Base-by-base conservation (phyloP, 2,797 vertebrate genomes). In the Paedocypris micromegethes region DNA sequence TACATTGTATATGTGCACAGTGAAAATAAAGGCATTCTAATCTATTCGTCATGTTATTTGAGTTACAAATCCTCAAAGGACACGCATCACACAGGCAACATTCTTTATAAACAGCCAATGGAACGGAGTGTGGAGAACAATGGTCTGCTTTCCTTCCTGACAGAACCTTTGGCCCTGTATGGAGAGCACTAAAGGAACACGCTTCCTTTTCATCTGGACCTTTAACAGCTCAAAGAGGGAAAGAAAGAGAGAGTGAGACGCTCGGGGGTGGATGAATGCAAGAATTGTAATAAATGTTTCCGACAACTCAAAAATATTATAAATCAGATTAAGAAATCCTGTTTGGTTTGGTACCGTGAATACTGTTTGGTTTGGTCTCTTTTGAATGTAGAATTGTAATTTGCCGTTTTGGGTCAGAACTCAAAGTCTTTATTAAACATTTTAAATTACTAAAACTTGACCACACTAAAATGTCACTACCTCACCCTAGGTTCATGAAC, bases 41-140 rank as follows among this genome's bases (percentile, higher is more conserved):
- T 23, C 23, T 23, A 23, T 23, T 23, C 23, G 23, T 23, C 23
- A 64, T 44, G 47, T 49, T 66, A 38, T 52, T 66, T 46, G 49
- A 38, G 38, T 45, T 66, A 9, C 23, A 68, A 65, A 69, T 63
- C 5, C 23, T 66, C 9, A 57, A 56, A 53, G 58, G 38, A 58
- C 58, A 49, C 53, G 77, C 75, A 72, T 66, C 70, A 78, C 50
- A 64, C 68, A 77, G 73, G 75, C 72, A 50, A 74, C 78, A 82
- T 86, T 79, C 82, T 83, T 79, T 77, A 23, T 79, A 58, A 60
- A 37, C 7, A n/a, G 77, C 84, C 86, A 87, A 72, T 9, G 38
- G 65, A 53, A 75, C 77, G 81, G 83, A 83, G 79, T 51, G 48
- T 77, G 68, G 60, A 75, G 82, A 88, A 90, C 88, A 91, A 90